Conservation (phyloP, 2,797 vertebrate genomes). For the Poeciliopsis paucimaculata region DNA sequence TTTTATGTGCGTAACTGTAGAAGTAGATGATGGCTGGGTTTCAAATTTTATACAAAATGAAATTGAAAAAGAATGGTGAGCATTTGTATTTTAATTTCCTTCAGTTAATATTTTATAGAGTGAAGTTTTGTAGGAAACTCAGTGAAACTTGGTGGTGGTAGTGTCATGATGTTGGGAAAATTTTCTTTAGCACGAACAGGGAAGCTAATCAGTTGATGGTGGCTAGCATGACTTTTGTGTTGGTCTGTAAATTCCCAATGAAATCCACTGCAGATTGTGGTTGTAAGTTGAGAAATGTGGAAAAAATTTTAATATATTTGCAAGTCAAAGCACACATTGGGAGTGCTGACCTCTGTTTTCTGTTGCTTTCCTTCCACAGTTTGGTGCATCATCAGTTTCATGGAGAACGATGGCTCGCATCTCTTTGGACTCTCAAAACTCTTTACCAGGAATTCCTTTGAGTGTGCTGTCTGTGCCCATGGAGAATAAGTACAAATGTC, state of each 20-base stretch:
- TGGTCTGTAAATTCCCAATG: not conserved
- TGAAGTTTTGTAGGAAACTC: not conserved
- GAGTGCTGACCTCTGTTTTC: slow-evolving; percentile 7
- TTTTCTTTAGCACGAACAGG: not conserved
- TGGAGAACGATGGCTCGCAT: slow-evolving; percentile 86
- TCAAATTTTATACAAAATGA: not conserved
- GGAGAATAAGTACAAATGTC: slow-evolving; percentile 96
- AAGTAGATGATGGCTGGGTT: not conserved
- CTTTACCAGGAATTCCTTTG: slow-evolving; percentile 89
- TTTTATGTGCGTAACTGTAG: not conserved
- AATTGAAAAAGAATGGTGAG: not conserved
- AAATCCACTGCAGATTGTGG: not conserved
- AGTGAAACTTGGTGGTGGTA: not conserved
- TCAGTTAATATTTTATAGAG: not conserved
- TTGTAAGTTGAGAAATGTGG: not conserved
- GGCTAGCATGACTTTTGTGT: not conserved
- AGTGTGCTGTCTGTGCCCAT: slow-evolving; percentile 89
- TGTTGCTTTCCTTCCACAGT: slow-evolving; percentile 51
- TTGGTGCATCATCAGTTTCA: slow-evolving; percentile 56
- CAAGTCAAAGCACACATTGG: not conserved
- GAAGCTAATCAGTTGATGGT: not conserved
- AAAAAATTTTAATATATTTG: not conserved
- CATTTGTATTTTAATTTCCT: not conserved
- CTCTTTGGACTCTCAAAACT: slow-evolving; percentile 82
- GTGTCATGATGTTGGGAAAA: not conserved